These are phyloP conservation scores for Lasioglossum zephyrum DNA, from an alignment of 2,888 invertebrate species.

Conservation along the genomic window DNA sequence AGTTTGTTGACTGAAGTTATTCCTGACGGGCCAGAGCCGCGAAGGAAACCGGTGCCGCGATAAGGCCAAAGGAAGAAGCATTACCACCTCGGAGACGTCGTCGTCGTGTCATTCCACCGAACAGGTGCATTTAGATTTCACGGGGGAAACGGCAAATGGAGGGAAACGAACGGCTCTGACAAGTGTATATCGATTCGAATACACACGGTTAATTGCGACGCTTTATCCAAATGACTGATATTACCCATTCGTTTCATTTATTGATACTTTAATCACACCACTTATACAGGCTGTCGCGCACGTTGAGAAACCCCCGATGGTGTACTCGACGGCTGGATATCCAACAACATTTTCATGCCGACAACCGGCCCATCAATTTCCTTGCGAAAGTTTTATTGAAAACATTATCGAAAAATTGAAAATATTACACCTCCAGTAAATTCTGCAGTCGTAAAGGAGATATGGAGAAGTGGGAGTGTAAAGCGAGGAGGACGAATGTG, in stretches of 20 bases:
- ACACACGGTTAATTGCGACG: slow-evolving; percentile 25
- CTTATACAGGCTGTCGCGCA: background rate
- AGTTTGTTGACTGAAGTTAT: slow-evolving; percentile 59
- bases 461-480: background rate
- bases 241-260: slow-evolving; percentile 13
- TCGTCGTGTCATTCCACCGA: slow-evolving; percentile 33
- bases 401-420: background rate
- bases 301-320: background rate
- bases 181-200: slow-evolving; percentile 9
- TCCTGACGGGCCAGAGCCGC: slow-evolving; percentile 4
- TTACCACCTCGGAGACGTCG: slow-evolving; percentile 36
- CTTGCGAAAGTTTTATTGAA: background rate
- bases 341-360: background rate
- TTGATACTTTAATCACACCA: slow-evolving; percentile 9
- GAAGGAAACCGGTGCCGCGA: slow-evolving; percentile 24
- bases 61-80: slow-evolving; percentile 40
- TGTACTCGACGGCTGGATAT: background rate
- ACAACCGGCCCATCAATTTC: background rate
- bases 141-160: background rate
- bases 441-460: background rate
- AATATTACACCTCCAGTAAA: background rate
- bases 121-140: slow-evolving; percentile 42
- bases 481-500: background rate
- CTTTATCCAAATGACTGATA: slow-evolving; percentile 27
- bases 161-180: slow-evolving; percentile 16